A percentile compares a stretch with the other conserved stretches of the same genome.
These are phyloP conservation scores for Chelon auratus DNA, from an alignment of 2,797 vertebrate genomes.

Conservation along the genomic window DNA sequence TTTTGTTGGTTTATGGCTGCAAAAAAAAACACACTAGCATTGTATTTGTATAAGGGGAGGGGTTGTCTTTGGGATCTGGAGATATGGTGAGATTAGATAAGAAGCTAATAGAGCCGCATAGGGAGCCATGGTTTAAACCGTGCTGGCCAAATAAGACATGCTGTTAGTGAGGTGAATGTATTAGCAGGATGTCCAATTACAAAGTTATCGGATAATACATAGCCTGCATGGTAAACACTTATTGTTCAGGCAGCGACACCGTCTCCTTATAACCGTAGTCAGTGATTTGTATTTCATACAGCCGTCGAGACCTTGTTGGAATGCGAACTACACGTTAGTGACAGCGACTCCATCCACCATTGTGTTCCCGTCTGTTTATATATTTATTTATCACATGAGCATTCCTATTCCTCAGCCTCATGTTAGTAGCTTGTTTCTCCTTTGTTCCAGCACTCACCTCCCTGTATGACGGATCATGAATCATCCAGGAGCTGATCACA, in stretches of 20 bases:
- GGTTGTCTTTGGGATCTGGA: not conserved
- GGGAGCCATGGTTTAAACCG: conserved; percentile 22
- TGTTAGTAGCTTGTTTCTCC: conserved; percentile 6
- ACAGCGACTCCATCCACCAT: not conserved
- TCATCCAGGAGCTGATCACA: conserved; percentile 57
- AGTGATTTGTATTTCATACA: not conserved
- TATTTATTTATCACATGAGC: conserved; percentile 8
- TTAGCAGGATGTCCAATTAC: not conserved
- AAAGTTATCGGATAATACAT: conserved; percentile 8
- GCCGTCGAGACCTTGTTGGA: too few relatives aligned
- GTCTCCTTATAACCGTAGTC: not conserved
- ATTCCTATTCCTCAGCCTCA: not conserved
- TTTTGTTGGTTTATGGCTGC: not conserved
- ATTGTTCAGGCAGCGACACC: not conserved
- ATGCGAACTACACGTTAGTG: too few relatives aligned
- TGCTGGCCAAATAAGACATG: conserved; percentile 8
- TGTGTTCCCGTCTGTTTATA: not conserved
- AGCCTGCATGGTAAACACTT: not conserved
- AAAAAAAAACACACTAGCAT: not conserved
- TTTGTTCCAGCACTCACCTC: not conserved
- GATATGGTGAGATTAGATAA: conserved; percentile 43
- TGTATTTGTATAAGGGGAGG: conserved; percentile 8
- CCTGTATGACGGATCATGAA: conserved; percentile 55
- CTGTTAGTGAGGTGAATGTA: not conserved
- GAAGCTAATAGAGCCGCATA: conserved; percentile 27